Evolutionary conservation across 2,797 vertebrate species (phyloP), one percentile per base, ranked within the genome.

Genomic region (Myoxocephalus aenaeus): DNA sequence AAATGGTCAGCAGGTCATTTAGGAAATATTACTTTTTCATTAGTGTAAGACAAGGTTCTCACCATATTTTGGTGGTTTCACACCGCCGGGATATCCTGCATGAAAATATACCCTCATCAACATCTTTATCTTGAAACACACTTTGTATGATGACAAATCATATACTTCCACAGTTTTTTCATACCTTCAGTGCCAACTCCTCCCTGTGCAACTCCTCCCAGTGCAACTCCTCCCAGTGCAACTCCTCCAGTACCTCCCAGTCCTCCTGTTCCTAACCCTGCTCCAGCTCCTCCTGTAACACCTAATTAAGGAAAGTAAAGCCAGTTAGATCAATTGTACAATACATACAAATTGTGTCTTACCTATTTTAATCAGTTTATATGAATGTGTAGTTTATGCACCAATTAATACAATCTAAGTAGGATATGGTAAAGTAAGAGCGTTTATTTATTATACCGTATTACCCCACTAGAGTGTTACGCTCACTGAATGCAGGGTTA

Each of bases 11-110:
- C 65, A 66, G 8, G 48, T 25, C 48, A 18, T 66, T 65, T 48
- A 11, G 18, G 11, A 50, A 50, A 65, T 34, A 32, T 15, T 4
- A 11, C 13, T 11, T 54, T 40, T 67, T 67, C 1, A 42, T 20
- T 42, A 0, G 36, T 29, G 40, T 6, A 66, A 66, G 22, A 40
- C 2, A 20, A 36, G 44, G 8, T 38, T 32, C 57, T 65, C 81
- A 91, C 88, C 79, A 14, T 79, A 57, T 86, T 93, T 92, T 46
- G 90, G 81, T 83, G 92, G 83, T 86, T 92, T 92, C 34, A 79
- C 86, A 58, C 89, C 90, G 38, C 65, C 59, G 20, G 83, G 78
- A 83, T 88, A 86, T 81, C 64, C 83, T 88, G 79, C 32, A 75
- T 20, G 68, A 70, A 64, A 70, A 81, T 48, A 80, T 4, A 32